Evolutionary conservation across 2,113 vertebrate species (phyloP), one percentile per base, ranked within the genome.

Genomic region (Nothoprocta perdicaria): DNA sequence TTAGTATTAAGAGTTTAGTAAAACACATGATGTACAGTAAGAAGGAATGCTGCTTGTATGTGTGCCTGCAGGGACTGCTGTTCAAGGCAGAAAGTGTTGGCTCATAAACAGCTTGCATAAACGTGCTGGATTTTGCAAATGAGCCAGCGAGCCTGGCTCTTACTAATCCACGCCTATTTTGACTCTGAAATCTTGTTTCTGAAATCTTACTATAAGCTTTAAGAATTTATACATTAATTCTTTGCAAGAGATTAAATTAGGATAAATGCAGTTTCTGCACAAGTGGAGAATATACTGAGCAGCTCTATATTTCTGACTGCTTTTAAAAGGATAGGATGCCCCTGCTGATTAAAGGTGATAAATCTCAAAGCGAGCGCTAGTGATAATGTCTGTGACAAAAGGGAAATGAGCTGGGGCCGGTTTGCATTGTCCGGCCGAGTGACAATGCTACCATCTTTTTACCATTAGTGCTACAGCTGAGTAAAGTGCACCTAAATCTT

Each of bases 371-470:
- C 41, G 74, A 6, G 78, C n/a, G 62, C 61, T 81, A 1, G 71
- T 67, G 57, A 63, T 52, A 92, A 67, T 19, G 84, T 65, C 31
- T 23, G 5, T 84, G 77, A 90, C 86, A 74, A 60, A 65, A 72
- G 46, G 57, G 52, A 72, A 84, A 19, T 68, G 19, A 90, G 71
- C 75, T 31, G 41, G 57, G 1, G 1, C 53, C 78, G 52, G 55
- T 62, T 73, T 86, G 45, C 46, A 6, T 33, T 75, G 29, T 84
- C 65, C 74, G 65, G 40, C 76, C 91, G 80, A 38, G 31, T 22
- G 92, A 75, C 67, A 88, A 78, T 71, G 84, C 86, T 88, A 74
- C 53, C 41, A 27, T 67, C 60, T 84, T 93, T 84, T 90, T 66
- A 53, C 86, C 74, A 22, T 80, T 63, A 74, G 31, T 72, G 31